These are phyloP conservation scores for Hephaestus fuliginosus DNA, from an alignment of 2,797 vertebrate genomes.

Conservation along the genomic window DNA sequence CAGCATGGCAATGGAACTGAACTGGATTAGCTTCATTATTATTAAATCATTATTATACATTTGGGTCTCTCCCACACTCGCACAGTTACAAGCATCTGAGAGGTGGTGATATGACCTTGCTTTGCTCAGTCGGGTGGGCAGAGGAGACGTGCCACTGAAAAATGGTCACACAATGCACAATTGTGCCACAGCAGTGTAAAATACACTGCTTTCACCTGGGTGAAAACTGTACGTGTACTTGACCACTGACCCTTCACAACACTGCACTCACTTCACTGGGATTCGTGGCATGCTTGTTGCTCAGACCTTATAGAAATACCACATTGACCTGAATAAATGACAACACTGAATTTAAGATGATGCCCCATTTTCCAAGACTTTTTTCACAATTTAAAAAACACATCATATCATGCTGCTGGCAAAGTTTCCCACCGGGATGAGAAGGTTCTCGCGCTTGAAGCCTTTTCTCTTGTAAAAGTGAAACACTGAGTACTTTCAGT, in stretches of 20 bases:
- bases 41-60: slow-evolving; percentile 50
- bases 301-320: not conserved
- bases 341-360: not conserved
- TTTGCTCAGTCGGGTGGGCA: slow-evolving; percentile 22
- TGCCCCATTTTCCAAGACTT: not conserved
- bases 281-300: not conserved
- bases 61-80: slow-evolving; percentile 6
- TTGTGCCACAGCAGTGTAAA: slow-evolving; percentile 16
- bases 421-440: not conserved
- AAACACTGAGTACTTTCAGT: not conserved
- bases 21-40: slow-evolving; percentile 40
- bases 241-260: slow-evolving; percentile 9
- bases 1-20: not conserved
- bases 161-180: not conserved
- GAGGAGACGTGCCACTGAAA: slow-evolving; percentile 16
- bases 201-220: not conserved
- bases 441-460: not conserved
- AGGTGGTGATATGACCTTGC: slow-evolving; percentile 48
- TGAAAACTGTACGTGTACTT: not conserved
- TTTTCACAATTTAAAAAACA: too few relatives aligned
- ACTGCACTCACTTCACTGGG: not conserved
- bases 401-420: too few relatives aligned
- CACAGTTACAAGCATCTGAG: slow-evolving; percentile 19
- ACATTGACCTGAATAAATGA: not conserved
- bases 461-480: not conserved